Evolutionary conservation across 2,113 vertebrate genomes (phyloP).

Genomic region (Todiramphus saurophagus): DNA sequence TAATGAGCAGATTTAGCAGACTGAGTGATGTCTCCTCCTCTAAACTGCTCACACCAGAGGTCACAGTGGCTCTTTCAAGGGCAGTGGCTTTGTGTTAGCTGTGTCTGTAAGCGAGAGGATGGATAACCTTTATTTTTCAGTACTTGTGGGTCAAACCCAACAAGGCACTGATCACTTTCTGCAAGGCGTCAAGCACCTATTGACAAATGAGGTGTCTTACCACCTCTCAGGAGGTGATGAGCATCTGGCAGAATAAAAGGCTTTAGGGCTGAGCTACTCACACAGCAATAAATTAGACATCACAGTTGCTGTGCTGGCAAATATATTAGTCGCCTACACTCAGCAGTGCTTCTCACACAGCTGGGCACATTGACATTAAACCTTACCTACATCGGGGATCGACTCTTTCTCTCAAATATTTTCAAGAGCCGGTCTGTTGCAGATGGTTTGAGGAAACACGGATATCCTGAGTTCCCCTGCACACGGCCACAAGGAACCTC

Average conservation of each 20-base stretch:
- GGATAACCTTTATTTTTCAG: background rate
- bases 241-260: slow-evolving; percentile 24
- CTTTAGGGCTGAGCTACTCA: background rate
- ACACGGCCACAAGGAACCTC: background rate
- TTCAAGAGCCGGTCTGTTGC: background rate
- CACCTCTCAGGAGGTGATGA: background rate
- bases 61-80: slow-evolving; percentile 9
- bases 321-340: background rate
- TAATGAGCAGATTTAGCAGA: slow-evolving; percentile 22
- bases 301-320: background rate
- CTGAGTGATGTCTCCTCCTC: background rate
- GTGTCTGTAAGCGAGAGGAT: background rate
- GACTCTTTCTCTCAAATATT: background rate
- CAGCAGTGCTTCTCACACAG: background rate
- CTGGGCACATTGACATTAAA: background rate
- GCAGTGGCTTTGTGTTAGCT: background rate
- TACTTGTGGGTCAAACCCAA: background rate
- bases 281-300: background rate
- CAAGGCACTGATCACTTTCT: background rate
- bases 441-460: background rate
- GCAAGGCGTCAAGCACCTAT: background rate
- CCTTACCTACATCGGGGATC: background rate
- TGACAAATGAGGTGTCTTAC: slow-evolving; percentile 5
- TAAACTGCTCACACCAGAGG: background rate
- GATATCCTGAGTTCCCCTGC: background rate